Evolutionary conservation across 2,797 vertebrate species (phyloP).

Genomic region (Nyctibius grandis): DNA sequence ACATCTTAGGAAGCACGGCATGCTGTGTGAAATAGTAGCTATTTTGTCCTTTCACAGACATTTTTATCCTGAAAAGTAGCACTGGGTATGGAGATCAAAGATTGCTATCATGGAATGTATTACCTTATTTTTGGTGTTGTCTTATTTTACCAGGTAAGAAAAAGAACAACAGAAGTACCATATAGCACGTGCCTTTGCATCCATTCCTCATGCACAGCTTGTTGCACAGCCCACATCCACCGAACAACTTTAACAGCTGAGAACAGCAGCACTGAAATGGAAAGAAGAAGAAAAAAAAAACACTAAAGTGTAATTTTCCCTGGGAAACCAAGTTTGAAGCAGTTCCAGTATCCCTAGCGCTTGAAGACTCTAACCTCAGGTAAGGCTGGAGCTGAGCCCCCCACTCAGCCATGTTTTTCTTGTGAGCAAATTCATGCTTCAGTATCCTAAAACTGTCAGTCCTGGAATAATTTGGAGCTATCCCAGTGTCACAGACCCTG

Average conservation of each 20-base stretch:
- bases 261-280: background rate
- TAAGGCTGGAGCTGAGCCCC: background rate
- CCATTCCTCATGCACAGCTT: fast-evolving
- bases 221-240: background rate
- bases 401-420: background rate
- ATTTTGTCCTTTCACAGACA: background rate
- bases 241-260: background rate
- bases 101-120: background rate
- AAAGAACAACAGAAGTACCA: background rate
- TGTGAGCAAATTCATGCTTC: background rate
- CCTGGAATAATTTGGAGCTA: background rate
- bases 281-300: background rate
- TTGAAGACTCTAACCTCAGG: background rate
- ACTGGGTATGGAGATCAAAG: background rate
- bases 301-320: background rate
- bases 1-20: background rate
- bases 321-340: background rate
- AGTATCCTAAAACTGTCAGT: background rate
- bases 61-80: background rate
- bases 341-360: background rate
- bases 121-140: background rate
- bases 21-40: background rate
- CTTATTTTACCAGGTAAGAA: background rate
- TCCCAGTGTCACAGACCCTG: background rate
- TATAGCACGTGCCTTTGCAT: background rate